These are phyloP conservation scores for Hypena proboscidalis DNA, from an alignment of 2,888 invertebrate species.

Conservation along the genomic window DNA sequence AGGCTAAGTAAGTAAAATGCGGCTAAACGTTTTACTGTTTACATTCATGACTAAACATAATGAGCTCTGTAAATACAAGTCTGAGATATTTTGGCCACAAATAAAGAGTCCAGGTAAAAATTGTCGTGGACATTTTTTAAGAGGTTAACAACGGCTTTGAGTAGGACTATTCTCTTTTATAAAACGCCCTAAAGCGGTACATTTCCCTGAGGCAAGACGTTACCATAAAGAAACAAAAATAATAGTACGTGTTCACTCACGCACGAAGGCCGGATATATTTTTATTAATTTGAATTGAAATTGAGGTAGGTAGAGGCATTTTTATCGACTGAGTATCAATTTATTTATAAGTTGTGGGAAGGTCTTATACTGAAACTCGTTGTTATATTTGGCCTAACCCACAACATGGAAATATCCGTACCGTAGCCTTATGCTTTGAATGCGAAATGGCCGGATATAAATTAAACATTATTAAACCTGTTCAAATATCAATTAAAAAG, in stretches of 20 bases:
- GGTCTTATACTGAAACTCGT: too few species aligned
- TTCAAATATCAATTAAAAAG: too few species aligned
- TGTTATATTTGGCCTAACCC: too few species aligned
- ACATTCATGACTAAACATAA: slow-evolving; percentile 40
- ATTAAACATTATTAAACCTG: too few species aligned
- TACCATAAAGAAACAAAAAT: slow-evolving; percentile 14
- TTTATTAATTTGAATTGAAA: slow-evolving; percentile 20
- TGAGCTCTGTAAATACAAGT: slow-evolving; percentile 27
- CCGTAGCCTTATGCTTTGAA: too few species aligned
- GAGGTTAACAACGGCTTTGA: slow-evolving; percentile 10
- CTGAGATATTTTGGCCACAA: slow-evolving; percentile 15
- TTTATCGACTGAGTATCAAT: slow-evolving; percentile 9
- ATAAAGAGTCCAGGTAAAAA: slow-evolving; percentile 37
- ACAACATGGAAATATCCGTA: too few species aligned
- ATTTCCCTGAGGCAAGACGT: slow-evolving; percentile 7
- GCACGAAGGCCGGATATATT: slow-evolving; percentile 12
- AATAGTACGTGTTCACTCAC: slow-evolving; percentile 20
- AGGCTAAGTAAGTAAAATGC: not conserved
- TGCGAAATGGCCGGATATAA: too few species aligned
- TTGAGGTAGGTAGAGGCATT: too few species aligned
- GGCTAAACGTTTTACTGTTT: slow-evolving; percentile 19
- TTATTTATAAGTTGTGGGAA: too few species aligned
- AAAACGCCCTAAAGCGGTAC: slow-evolving; percentile 1
- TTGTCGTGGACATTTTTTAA: slow-evolving; percentile 11
- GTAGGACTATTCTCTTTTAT: slow-evolving; percentile 8